A percentile compares a stretch with the other conserved stretches of the same genome.
Conservation (phyloP, 2,113 vertebrate species). For the Ahaetulla prasina region DNA sequence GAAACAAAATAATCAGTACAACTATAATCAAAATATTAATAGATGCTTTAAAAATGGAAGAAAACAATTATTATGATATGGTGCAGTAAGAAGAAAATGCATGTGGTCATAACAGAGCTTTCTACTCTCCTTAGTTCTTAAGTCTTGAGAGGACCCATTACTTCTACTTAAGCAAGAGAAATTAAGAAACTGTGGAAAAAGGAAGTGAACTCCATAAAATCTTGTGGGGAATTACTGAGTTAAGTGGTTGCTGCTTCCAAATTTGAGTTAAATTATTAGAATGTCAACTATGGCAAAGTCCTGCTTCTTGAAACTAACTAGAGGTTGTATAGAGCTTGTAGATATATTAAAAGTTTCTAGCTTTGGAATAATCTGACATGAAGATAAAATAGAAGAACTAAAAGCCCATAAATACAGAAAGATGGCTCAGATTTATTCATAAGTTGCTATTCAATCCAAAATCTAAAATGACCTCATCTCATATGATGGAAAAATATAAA, state of each 20-base stretch:
- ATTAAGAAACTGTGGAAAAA: not conserved
- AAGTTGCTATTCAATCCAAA: not conserved
- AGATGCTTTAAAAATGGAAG: not conserved
- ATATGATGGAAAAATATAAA: not conserved
- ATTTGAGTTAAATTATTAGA: not conserved
- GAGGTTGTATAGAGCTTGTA: not conserved
- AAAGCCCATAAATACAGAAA: not conserved
- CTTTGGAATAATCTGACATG: not conserved
- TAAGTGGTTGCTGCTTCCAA: not conserved
- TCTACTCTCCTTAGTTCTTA: not conserved
- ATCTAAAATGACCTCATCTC: not conserved
- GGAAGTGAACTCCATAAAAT: not conserved
- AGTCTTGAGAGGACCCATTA: not conserved
- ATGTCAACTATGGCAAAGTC: not conserved
- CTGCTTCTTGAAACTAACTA: not conserved
- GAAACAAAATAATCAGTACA: not conserved
- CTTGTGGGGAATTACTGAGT: not conserved
- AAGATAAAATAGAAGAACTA: not conserved
- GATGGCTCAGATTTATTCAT: not conserved
- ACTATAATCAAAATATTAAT: not conserved
- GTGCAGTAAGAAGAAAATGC: not conserved
- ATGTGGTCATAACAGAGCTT: not conserved
- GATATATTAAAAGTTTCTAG: not conserved
- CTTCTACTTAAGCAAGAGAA: not conserved
- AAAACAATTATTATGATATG: not conserved